Conservation (phyloP, 2,113 vertebrate species). For the Cottus gobio region DNA sequence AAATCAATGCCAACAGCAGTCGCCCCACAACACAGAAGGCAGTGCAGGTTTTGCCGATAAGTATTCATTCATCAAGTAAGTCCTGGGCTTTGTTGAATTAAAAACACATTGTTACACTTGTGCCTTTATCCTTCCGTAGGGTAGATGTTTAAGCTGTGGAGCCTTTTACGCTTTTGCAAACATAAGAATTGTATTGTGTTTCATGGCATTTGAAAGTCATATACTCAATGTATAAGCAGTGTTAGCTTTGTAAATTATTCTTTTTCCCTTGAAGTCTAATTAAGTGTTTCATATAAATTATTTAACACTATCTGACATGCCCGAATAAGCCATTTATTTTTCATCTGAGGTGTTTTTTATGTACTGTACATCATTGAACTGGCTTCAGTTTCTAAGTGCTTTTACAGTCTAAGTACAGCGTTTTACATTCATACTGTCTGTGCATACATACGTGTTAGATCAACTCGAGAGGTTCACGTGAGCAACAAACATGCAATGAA, state of each 20-base stretch:
- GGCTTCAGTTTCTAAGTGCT: constrained; percentile 26
- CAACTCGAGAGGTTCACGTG: constrained; percentile 47
- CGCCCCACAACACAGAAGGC: constrained; percentile 14
- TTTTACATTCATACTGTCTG: constrained; percentile 45
- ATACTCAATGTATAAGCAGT: constrained; percentile 27
- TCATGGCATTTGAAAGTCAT: constrained; percentile 43
- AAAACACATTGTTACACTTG: constrained; percentile 48
- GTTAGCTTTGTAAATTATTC: constrained; percentile 18
- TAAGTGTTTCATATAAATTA: constrained; percentile 43
- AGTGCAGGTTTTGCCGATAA: constrained; percentile 5
- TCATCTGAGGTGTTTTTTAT: not conserved
- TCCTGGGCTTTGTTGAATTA: constrained; percentile 14
- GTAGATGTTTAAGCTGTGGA: constrained; percentile 36
- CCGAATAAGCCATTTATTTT: constrained; percentile 28
- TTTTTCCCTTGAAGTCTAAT: not conserved
- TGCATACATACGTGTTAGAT: constrained; percentile 29
- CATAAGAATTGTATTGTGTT: constrained; percentile 4
- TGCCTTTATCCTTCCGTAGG: constrained; percentile 62
- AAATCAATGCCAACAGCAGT: constrained; percentile 9
- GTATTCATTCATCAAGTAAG: not conserved
- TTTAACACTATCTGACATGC: constrained; percentile 1
- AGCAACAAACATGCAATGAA: constrained; percentile 49
- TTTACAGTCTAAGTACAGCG: constrained; percentile 30
- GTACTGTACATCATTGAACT: not conserved
- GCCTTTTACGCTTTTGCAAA: constrained; percentile 51